Conservation (phyloP, 1,140 invertebrate genomes). For the Drosophila albomicans region DNA sequence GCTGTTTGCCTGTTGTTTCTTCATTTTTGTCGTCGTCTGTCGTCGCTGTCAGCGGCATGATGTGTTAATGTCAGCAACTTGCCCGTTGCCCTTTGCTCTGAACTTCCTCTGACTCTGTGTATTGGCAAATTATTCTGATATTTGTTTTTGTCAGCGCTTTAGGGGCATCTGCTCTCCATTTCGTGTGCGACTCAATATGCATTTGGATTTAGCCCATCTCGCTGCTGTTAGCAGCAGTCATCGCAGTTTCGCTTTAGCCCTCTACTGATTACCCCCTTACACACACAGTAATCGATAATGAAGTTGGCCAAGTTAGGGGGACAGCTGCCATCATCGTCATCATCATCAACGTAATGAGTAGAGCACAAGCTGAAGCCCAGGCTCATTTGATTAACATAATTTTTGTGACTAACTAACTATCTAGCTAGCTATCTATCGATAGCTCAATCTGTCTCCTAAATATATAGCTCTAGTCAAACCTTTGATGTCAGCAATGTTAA, state of each 20-base stretch:
- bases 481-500: constrained; percentile 58
- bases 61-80: constrained; percentile 76
- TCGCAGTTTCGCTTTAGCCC: background rate
- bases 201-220: constrained; percentile 48
- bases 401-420: constrained; percentile 37
- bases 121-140: constrained; percentile 78
- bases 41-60: constrained; percentile 74
- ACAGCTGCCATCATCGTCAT: constrained; percentile 52
- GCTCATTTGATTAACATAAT: constrained; percentile 65
- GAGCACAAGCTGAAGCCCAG: constrained; percentile 17
- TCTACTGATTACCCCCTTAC: background rate
- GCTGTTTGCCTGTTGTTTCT: constrained; percentile 27
- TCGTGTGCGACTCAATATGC: constrained; percentile 68
- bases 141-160: constrained; percentile 74
- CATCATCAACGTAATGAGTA: constrained; percentile 68
- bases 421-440: constrained; percentile 19
- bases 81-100: constrained; percentile 31
- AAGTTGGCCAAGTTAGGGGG: constrained; percentile 51
- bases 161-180: constrained; percentile 29
- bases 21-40: constrained; percentile 45
- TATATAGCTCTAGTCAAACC: background rate
- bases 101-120: constrained; percentile 46
- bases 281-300: constrained; percentile 71
- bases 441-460: background rate
- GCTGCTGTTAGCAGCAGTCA: constrained; percentile 48